A percentile compares a stretch with the other conserved stretches of the same genome.
These are phyloP conservation scores for Henicopernis longicauda DNA, from an alignment of 2,113 vertebrate species.

Conservation along the genomic window DNA sequence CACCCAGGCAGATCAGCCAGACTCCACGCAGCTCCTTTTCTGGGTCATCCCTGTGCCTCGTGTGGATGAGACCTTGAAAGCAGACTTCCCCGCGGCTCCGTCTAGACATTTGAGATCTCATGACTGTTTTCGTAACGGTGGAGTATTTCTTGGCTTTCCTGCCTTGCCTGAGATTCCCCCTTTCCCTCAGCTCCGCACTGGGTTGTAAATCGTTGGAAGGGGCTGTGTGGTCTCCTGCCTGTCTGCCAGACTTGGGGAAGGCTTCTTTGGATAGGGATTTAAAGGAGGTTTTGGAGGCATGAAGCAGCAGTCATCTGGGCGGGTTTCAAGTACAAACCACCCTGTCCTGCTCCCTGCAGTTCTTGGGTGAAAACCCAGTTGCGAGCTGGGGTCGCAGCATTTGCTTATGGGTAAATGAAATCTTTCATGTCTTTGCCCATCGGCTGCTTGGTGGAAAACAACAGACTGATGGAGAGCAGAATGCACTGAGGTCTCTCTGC, in stretches of 20 bases:
- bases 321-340: not conserved
- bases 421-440: not conserved
- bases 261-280: not conserved
- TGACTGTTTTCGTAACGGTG: accelerated
- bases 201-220: not conserved
- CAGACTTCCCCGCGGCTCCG: not conserved
- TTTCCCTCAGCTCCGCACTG: not conserved
- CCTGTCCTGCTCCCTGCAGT: not conserved
- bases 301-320: accelerated
- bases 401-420: not conserved
- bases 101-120: not conserved
- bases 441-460: not conserved
- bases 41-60: not conserved
- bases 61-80: not conserved
- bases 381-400: accelerated
- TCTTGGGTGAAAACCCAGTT: not conserved
- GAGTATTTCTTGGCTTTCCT: not conserved
- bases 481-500: not conserved
- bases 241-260: not conserved
- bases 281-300: not conserved
- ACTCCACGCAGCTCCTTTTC: not conserved
- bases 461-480: not conserved
- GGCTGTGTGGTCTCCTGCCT: not conserved
- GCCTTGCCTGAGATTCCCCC: not conserved
- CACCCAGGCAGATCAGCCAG: not conserved